Evolutionary conservation across 92 coral and sea anemone species (phyloP).

Genomic region (Actinernus sp.): DNA sequence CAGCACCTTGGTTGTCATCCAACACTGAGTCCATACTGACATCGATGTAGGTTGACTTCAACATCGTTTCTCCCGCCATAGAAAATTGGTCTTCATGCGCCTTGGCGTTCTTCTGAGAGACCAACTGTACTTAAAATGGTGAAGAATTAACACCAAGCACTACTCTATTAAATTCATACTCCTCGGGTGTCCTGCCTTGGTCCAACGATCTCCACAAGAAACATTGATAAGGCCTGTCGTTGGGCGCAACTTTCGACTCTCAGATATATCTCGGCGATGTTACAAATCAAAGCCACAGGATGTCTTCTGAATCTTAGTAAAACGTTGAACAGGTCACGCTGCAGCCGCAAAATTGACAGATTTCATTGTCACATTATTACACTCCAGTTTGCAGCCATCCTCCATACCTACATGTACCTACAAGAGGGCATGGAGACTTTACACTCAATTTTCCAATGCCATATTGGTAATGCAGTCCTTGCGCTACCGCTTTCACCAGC

Average conservation of each 20-base stretch:
- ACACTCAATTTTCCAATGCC: too few species aligned
- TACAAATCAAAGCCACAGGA: constrained; percentile 44
- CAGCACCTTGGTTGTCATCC: constrained; percentile 19
- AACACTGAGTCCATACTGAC: constrained; percentile 44
- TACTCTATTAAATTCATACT: constrained; percentile 30
- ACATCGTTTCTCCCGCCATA: constrained; percentile 51
- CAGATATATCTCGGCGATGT: constrained; percentile 54
- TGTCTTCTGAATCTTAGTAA: constrained; percentile 47
- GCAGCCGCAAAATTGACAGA: too few species aligned
- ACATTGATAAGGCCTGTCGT: constrained; percentile 45
- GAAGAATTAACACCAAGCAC: constrained; percentile 64
- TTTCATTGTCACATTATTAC: too few species aligned
- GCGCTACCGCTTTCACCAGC: too few species aligned
- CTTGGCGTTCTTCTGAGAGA: constrained; percentile 64
- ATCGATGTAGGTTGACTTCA: constrained; percentile 60
- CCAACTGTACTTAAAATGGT: too few species aligned
- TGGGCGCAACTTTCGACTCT: constrained; percentile 29
- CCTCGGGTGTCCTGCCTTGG: constrained; percentile 30
- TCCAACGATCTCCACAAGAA: constrained; percentile 39
- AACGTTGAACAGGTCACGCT: constrained; percentile 58
- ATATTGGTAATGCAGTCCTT: too few species aligned
- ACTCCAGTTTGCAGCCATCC: too few species aligned
- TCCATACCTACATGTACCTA: too few species aligned
- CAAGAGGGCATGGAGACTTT: too few species aligned
- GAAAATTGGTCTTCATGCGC: constrained; percentile 23